Percentiles rank a stretch among this genome's conserved stretches.
Conservation (phyloP, 1,140 invertebrate genomes). For the Drosophila suzukii region DNA sequence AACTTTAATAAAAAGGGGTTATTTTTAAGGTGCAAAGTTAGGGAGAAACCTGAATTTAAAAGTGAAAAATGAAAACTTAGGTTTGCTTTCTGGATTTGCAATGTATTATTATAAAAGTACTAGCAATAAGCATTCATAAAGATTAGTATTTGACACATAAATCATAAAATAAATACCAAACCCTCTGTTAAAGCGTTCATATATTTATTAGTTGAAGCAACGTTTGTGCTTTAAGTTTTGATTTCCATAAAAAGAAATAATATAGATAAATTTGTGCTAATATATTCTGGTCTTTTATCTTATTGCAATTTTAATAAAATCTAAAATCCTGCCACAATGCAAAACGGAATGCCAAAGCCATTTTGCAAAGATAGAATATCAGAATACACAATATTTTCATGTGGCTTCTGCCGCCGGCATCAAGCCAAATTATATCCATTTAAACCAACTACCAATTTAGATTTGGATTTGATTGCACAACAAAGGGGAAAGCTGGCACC, state of each 20-base stretch:
- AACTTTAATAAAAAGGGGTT: not conserved
- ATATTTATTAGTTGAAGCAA: no score
- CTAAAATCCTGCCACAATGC: not conserved
- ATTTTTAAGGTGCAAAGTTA: not conserved
- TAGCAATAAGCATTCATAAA: not conserved
- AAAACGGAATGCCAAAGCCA: constrained; percentile 3
- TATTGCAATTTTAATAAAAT: not conserved
- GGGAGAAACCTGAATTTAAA: not conserved
- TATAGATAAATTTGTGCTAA: not conserved
- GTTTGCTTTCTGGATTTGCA: not conserved
- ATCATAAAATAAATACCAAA: not conserved
- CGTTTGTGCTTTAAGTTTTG: not conserved
- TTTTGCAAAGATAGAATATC: constrained; percentile 6
- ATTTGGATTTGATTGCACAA: constrained; percentile 17
- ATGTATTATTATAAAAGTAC: not conserved
- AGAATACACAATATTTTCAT: not conserved
- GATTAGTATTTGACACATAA: not conserved
- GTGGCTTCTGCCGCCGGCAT: constrained; percentile 24
- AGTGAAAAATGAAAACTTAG: not conserved
- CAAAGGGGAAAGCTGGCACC: not conserved
- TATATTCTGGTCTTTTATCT: not conserved
- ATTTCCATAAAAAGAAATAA: not conserved
- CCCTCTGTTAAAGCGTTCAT: no score
- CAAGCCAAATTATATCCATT: constrained; percentile 51
- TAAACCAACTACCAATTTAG: constrained; percentile 3